A percentile compares a stretch with the other conserved stretches of the same genome.
phyloP scores from a whole-genome alignment of 1,140 invertebrate species.

The Drosophila nigrodunni region DNA sequence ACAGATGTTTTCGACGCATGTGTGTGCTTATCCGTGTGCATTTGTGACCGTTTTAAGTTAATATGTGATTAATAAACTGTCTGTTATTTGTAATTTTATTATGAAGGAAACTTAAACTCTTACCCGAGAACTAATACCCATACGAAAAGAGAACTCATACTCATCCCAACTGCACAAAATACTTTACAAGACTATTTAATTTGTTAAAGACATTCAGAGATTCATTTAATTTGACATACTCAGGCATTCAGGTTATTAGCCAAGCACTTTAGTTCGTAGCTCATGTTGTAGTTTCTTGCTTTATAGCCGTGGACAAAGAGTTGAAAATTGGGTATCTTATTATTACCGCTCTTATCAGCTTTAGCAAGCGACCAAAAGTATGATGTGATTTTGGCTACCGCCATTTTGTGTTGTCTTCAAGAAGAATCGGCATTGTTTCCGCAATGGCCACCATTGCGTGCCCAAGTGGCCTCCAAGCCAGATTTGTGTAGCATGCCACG shows the following conservation, averaged over 20 bases:
- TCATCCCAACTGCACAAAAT: neutral
- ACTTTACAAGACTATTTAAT: too few species aligned
- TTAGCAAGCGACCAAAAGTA: slow-evolving; percentile 3
- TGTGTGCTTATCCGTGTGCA: neutral
- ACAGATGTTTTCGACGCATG: slow-evolving; percentile 62
- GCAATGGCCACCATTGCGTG: slow-evolving; percentile 65
- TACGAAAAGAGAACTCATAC: neutral
- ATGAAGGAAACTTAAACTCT: too few species aligned
- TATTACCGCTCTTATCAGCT: slow-evolving; percentile 13
- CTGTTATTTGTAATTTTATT: slow-evolving; percentile 73
- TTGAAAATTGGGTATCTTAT: slow-evolving; percentile 16
- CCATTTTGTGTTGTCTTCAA: slow-evolving; percentile 51
- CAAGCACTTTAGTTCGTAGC: too few species aligned
- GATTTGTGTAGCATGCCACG: slow-evolving; percentile 58
- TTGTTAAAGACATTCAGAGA: too few species aligned
- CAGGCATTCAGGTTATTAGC: too few species aligned
- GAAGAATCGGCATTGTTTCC: slow-evolving; percentile 58
- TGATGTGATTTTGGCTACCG: slow-evolving; percentile 25
- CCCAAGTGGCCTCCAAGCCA: slow-evolving; percentile 64
- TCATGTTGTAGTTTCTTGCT: neutral
- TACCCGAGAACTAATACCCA: neutral
- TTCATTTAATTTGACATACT: too few species aligned
- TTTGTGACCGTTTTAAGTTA: slow-evolving; percentile 24
- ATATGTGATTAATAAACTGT: slow-evolving; percentile 77
- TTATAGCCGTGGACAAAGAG: neutral